Evolutionary conservation across 1,140 invertebrate genomes (phyloP), one percentile per base, ranked within the genome.

Genomic region (Saccostrea glomerata): DNA sequence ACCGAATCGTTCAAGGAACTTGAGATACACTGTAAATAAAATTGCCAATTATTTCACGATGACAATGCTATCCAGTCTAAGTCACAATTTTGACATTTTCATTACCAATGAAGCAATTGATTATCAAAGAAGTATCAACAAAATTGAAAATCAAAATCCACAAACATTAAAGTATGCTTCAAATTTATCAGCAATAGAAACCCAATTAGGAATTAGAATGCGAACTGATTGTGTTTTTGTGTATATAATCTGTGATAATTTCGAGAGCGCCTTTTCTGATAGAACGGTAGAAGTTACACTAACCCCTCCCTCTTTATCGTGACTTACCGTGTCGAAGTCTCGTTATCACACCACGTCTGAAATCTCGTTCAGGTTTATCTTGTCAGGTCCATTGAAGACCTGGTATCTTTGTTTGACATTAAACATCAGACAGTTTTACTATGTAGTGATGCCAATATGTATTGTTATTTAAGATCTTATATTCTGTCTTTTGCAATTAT

Each of bases 101-200:
- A 77, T 25, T 77, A 77, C 25, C 15, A 7, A 23, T 77, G 15
- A 15, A 17, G 25, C 30, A 25, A 36, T 77, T 3, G 30, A 30
- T 11, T 13, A 66, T 15, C 11, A 11, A 30, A 15, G 25, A 17
- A 36, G 12, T 36, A 77, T 77, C 70, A 77, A 36, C 23, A 30
- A 36, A 77, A 30, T 77, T 77, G 70, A 77, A 77, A 77, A 77
- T 77, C 70, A 77, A 77, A 77, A 77, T 77, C 70, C 70, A 77
- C 70, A 77, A 77, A 77, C 25, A 77, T 30, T 30, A 77, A 77
- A 13, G 30, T 25, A 77, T 12, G 23, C 70, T 11, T 40, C 25
- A 77, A 77, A 77, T 25, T 77, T 77, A 77, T 77, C 70, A 36
- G 70, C 30, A 36, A 77, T 77, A 30, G 70, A 77, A 77, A 77